These are phyloP conservation scores for Pyralis farinalis DNA, from an alignment of 2,888 invertebrate genomes.

Conservation along the genomic window DNA sequence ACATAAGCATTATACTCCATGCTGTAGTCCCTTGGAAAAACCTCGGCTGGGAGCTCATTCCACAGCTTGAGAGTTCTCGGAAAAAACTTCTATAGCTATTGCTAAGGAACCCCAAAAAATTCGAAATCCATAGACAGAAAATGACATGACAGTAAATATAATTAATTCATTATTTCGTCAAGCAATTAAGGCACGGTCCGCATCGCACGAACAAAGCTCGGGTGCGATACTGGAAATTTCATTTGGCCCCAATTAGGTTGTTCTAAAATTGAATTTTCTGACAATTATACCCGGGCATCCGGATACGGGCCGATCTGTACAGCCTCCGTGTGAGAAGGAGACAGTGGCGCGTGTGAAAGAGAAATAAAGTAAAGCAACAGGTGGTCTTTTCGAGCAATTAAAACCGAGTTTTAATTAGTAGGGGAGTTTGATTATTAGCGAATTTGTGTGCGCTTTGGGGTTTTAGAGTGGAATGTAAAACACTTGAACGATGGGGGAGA, in stretches of 20 bases:
- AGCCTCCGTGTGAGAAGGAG: conserved; percentile 53
- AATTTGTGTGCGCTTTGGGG: conserved; percentile 61
- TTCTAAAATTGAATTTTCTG: conserved; percentile 72
- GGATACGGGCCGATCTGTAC: conserved; percentile 68
- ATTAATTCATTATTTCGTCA: conserved; percentile 62
- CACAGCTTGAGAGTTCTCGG: too few relatives aligned
- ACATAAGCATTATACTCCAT: too few relatives aligned
- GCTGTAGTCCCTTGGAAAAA: too few relatives aligned
- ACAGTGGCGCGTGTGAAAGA: conserved; percentile 25
- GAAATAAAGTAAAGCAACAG: conserved; percentile 60
- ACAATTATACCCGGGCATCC: conserved; percentile 71
- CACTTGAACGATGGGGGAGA: conserved; percentile 53
- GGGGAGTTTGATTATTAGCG: conserved; percentile 76
- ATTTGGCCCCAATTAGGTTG: conserved; percentile 71
- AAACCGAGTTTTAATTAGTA: conserved; percentile 77
- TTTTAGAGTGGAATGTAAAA: conserved; percentile 67
- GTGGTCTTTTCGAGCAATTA: conserved; percentile 76
- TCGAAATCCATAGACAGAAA: conserved; percentile 6
- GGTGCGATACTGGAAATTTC: conserved; percentile 64
- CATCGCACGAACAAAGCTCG: conserved; percentile 59
- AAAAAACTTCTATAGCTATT: too few relatives aligned
- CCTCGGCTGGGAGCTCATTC: too few relatives aligned
- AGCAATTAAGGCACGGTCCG: conserved; percentile 60
- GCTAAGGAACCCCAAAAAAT: too few relatives aligned
- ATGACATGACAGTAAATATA: conserved; percentile 39